Evolutionary conservation across 2,888 invertebrate species (phyloP).

Genomic region (Sphaeridia pumilis): DNA sequence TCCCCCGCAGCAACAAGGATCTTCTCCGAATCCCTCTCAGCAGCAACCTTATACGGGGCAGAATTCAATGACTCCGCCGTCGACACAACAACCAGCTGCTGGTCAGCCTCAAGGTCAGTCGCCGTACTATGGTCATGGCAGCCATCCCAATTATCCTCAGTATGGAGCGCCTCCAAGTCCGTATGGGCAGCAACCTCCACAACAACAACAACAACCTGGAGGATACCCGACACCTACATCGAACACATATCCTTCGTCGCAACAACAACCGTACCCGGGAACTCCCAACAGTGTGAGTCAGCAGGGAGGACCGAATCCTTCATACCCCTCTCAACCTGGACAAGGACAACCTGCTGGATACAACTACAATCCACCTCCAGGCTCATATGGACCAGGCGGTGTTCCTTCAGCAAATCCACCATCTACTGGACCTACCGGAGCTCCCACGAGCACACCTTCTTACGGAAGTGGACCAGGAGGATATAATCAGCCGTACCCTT

Average conservation of each 20-base stretch:
- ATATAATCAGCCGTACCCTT: slow-evolving; percentile 16
- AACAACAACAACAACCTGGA: slow-evolving; percentile 24
- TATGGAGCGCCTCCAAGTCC: slow-evolving; percentile 30
- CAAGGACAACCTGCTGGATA: slow-evolving; percentile 48
- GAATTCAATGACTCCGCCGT: slow-evolving; percentile 41
- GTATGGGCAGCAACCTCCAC: slow-evolving; percentile 31
- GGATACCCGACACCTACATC: slow-evolving; percentile 30
- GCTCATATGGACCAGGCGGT: slow-evolving; percentile 49
- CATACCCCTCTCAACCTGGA: slow-evolving; percentile 45
- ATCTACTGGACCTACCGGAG: slow-evolving; percentile 27
- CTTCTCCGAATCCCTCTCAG: slow-evolving; percentile 12
- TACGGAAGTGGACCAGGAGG: slow-evolving; percentile 18
- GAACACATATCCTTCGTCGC: slow-evolving; percentile 28
- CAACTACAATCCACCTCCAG: slow-evolving; percentile 38
- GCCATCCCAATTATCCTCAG: slow-evolving; percentile 30
- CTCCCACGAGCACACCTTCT: slow-evolving; percentile 18
- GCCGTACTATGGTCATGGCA: slow-evolving; percentile 26
- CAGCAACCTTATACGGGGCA: slow-evolving; percentile 40
- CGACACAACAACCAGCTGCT: slow-evolving; percentile 32
- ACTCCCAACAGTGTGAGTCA: slow-evolving; percentile 21
- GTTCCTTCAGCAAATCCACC: slow-evolving; percentile 30
- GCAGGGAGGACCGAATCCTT: slow-evolving; percentile 22
- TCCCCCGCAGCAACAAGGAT: slow-evolving; percentile 13
- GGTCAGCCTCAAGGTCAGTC: slow-evolving; percentile 39
- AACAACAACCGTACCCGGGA: slow-evolving; percentile 26